Evolutionary conservation across 2,888 invertebrate species (phyloP).

Genomic region (Zaprionus obscuricornis): DNA sequence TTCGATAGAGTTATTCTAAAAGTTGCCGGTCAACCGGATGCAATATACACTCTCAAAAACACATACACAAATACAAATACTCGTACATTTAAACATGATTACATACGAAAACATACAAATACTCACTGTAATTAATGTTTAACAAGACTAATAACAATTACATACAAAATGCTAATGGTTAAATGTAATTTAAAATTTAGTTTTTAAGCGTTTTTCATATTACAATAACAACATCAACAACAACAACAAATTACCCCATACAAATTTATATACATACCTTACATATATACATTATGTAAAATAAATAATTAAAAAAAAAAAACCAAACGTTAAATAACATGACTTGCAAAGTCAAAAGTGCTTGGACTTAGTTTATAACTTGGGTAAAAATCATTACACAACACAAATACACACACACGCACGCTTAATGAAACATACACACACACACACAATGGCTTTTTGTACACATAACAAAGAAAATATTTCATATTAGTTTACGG

Average conservation of each 20-base stretch:
- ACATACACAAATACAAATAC: slow-evolving; percentile 21
- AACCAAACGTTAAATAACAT: no score
- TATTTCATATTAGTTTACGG: no score
- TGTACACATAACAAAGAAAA: neutral
- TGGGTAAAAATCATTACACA: neutral
- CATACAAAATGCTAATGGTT: slow-evolving; percentile 23
- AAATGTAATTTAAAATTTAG: slow-evolving; percentile 40
- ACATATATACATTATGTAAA: slow-evolving; percentile 54
- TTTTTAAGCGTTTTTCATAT: slow-evolving; percentile 66
- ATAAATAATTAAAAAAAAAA: no score
- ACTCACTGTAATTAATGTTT: slow-evolving; percentile 61
- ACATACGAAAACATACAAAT: slow-evolving; percentile 5
- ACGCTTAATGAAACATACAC: slow-evolving; percentile 4
- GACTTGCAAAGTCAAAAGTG: slow-evolving; percentile 61
- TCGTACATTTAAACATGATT: slow-evolving; percentile 4
- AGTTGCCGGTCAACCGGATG: slow-evolving; percentile 36
- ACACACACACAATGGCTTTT: slow-evolving; percentile 4
- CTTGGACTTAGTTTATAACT: slow-evolving; percentile 38
- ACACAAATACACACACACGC: slow-evolving; percentile 5
- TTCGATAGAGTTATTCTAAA: slow-evolving; percentile 57
- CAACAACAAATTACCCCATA: slow-evolving; percentile 38
- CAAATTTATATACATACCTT: slow-evolving; percentile 33
- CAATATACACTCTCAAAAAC: slow-evolving; percentile 12
- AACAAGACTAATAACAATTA: slow-evolving; percentile 65
- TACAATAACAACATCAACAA: no score